Conservation (phyloP, 2,797 vertebrate genomes). For the Eleutherodactylus coqui region DNA sequence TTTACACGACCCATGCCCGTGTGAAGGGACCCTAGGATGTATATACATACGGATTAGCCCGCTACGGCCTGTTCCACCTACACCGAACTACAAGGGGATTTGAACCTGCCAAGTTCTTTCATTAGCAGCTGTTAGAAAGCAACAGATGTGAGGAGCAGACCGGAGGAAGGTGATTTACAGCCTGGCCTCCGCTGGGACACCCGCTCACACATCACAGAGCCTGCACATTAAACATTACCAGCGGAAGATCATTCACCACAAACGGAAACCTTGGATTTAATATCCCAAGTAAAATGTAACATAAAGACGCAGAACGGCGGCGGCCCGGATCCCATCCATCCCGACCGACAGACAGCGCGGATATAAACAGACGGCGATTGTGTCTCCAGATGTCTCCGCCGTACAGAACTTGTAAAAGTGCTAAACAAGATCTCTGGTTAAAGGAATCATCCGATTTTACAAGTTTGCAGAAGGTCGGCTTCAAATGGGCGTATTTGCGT, state of each 20-base stretch:
- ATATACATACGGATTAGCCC: no score
- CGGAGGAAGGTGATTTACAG: neutral
- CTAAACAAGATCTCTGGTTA: neutral
- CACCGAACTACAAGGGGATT: neutral
- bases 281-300: neutral
- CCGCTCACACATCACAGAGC: neutral
- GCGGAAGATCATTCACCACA: neutral
- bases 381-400: conserved; percentile 11
- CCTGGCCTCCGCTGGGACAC: neutral
- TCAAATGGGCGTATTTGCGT: no score
- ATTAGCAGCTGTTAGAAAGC: neutral
- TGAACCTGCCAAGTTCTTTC: neutral
- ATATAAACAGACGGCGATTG: neutral
- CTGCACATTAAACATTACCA: no score
- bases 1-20: no score
- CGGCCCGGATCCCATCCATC: neutral
- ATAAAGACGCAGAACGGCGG: neutral
- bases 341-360: neutral
- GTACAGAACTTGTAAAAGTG: neutral
- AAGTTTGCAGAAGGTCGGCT: no score
- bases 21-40: no score
- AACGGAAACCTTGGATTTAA: neutral
- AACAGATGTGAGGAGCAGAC: conserved; percentile 6
- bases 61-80: neutral
- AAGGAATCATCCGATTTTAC: neutral